Conservation (phyloP, 2,113 vertebrate species). For the Monopterus albus region DNA sequence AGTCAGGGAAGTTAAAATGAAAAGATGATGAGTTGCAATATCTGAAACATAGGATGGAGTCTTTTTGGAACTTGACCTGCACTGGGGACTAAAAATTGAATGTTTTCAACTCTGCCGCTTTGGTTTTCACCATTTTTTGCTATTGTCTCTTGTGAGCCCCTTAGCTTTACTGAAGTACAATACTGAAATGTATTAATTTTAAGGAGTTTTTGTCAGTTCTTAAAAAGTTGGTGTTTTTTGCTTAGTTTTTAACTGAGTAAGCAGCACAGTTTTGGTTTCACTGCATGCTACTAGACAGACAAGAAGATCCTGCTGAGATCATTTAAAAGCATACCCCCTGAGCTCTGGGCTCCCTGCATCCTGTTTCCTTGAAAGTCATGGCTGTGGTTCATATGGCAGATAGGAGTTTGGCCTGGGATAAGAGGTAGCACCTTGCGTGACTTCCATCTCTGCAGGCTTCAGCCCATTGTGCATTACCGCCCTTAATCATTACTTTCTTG, state of each 20-base stretch:
- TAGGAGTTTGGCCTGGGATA: slow-evolving; percentile 10
- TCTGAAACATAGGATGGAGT: no score
- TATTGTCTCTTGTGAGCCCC: no score
- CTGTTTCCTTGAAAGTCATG: neutral
- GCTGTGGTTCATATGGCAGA: neutral
- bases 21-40: no score
- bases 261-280: no score
- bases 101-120: neutral
- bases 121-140: neutral
- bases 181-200: no score
- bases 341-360: slow-evolving; percentile 1
- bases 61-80: no score
- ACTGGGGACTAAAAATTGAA: neutral
- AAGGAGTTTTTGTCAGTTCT: no score
- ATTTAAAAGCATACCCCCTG: neutral
- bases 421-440: slow-evolving; percentile 67
- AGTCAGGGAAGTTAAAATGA: no score
- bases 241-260: no score
- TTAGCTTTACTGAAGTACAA: no score
- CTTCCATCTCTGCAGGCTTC: slow-evolving; percentile 67
- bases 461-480: slow-evolving; percentile 70
- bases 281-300: neutral
- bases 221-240: no score
- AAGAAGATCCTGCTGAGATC: neutral
- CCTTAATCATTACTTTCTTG: slow-evolving; percentile 80